Base-by-base conservation (phyloP, 2,888 invertebrate genomes). In the Epinotia nisella region DNA sequence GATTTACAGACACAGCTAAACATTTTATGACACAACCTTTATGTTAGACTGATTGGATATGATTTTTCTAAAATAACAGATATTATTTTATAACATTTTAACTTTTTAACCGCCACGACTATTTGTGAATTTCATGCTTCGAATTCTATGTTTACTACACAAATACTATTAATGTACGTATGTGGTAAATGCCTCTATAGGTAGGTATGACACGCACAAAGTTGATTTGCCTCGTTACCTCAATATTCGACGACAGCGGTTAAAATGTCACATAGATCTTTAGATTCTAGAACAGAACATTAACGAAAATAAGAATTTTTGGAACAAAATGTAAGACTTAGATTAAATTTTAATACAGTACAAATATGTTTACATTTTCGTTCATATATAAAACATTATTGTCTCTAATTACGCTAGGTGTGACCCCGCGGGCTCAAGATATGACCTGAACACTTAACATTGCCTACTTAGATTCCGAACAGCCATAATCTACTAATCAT, bases 401-500 rank as follows among this genome's bases (percentile, higher is more conserved):
- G 86, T 89, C 85, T 76, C 84, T 85, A 85, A 76, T 78, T 79
- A 85, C 82, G 78, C 81, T 81, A 85, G 74, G 77, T 76, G 74
- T 74, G 72, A 69, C 74, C 85, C 81, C 71, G 81, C 80, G 79
- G 87, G 87, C 89, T 85, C 84, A 79, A 84, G 85, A 86, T 86
- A 87, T 85, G 87, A 85, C 84, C 83, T 91, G 92, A 92, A 92
- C 92, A 92, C 91, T 87, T 86, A 87, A 87, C 82, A 87, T 84
- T 84, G 74, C 75, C 78, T 78, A 75, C 75, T 81, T 81, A 86
- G 81, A 83, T 78, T 78, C 75, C 79, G 83, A 90, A 89, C 89
- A 88, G 87, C 87, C 79, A 85, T 85, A 72, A 45, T 58, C 67
- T 71, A 74, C 62, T 60, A 62, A 71, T 73, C 72, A 68, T 62